Base-by-base conservation (phyloP, 2,888 invertebrate species). In the Terebella lapidaria region DNA sequence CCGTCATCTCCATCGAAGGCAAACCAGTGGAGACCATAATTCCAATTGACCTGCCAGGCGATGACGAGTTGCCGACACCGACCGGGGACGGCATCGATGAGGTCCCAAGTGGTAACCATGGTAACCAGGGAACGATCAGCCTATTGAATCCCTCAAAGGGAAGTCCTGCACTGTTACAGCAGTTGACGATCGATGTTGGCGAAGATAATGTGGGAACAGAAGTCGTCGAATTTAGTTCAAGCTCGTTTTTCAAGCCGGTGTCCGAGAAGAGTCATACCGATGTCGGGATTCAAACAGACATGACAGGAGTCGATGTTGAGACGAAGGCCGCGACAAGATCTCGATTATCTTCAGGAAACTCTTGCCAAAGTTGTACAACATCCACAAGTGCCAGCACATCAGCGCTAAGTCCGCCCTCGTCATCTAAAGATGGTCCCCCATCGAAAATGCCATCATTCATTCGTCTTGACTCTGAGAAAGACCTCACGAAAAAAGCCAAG, bases 281-380 rank as follows among this genome's bases (percentile, higher is more conserved):
- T 49, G 49, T 22, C 20, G 53, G 28, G 15, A 56, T 25, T 3
- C 47, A 59, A 29, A 59, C 46, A 1, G 56, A 56, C 25, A 18
- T 56, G 24, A 49, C 47, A 20, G 57, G 57, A 57, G 29, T 27
- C 3, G 52, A 52, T 15, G n/a, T 35, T 35, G 10, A 35, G n/a
- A 35, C 42, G n/a, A 35, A 35, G n/a, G n/a, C 42, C 10, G 42
- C n/a, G n/a, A 10, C 42, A 20, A 49, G 42, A n/a, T 15, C 10
- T 35, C n/a, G 10, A 10, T 15, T n/a, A 35, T 35, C 42, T 35
- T 10, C 42, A 10, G 42, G n/a, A n/a, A n/a, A n/a, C n/a, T n/a
- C n/a, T n/a, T n/a, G n/a, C n/a, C n/a, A 35, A 35, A n/a, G 10
- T 35, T 35, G 42, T 35, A 10, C 42, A 35, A 35, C 42, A 35